Conservation (phyloP, 2,797 vertebrate species). For the Podarcis lilfordi region DNA sequence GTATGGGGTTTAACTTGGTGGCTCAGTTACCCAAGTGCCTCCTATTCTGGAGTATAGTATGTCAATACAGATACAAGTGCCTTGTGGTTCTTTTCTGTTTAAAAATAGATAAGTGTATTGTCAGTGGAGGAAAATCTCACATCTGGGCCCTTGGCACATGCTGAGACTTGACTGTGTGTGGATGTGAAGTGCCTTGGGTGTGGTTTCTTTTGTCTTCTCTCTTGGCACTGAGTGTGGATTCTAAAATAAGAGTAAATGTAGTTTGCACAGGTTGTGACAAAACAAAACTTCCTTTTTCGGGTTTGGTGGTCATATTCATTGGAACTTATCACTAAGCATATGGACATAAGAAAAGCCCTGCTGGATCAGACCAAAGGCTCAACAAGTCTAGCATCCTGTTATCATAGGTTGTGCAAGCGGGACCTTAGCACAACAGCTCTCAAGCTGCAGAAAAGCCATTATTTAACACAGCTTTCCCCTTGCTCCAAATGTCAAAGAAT, state of each 20-base stretch:
- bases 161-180: slow-evolving; percentile 20
- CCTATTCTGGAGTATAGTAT: background rate
- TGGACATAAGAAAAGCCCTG: background rate
- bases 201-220: background rate
- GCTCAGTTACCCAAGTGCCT: background rate
- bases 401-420: no score
- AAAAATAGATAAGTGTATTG: slow-evolving; percentile 24
- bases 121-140: slow-evolving; percentile 7
- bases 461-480: background rate
- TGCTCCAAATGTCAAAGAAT: no score
- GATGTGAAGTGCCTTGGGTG: slow-evolving; percentile 10
- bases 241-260: slow-evolving; percentile 11
- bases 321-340: background rate
- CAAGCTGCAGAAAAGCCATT: background rate
- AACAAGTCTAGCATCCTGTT: no score
- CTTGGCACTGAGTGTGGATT: background rate
- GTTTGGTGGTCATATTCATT: background rate
- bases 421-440: no score
- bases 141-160: slow-evolving; percentile 20
- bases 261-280: background rate
- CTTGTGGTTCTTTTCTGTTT: background rate
- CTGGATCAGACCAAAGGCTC: background rate
- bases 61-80: background rate
- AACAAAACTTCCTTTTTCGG: background rate
- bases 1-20: background rate